Conservation (phyloP, 2,888 invertebrate species). For the Synergus umbraculus region DNA sequence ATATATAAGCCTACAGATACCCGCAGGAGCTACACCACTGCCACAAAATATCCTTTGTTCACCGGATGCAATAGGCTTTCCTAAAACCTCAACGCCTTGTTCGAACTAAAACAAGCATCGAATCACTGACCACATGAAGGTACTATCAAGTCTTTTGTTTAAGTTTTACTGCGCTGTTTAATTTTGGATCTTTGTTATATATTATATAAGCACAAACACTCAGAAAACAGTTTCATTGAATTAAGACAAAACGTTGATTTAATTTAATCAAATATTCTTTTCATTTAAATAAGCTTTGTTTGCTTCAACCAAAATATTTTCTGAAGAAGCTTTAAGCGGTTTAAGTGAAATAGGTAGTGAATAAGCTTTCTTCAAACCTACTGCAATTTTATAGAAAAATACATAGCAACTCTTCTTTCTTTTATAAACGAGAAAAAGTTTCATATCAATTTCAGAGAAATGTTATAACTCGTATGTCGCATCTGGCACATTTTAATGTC, state of each 20-base stretch:
- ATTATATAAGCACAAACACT: not conserved
- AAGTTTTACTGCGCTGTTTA: not conserved
- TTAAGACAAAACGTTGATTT: too few species aligned
- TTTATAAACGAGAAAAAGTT: not conserved
- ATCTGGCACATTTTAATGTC: not conserved
- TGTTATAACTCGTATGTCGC: not conserved
- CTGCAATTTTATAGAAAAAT: too few species aligned
- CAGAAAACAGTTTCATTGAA: too few species aligned
- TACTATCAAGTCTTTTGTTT: not conserved
- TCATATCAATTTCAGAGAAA: not conserved
- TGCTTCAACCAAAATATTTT: too few species aligned
- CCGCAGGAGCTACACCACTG: constrained; percentile 14
- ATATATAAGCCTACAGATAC: not conserved
- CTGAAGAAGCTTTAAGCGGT: too few species aligned
- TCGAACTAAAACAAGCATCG: constrained; percentile 35
- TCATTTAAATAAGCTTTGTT: too few species aligned
- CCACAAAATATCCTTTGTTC: constrained; percentile 29
- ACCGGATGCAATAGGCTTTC: constrained; percentile 34
- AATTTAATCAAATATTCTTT: too few species aligned
- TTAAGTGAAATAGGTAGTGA: too few species aligned
- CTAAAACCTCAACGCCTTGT: not conserved
- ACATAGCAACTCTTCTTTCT: not conserved
- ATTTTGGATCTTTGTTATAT: not conserved
- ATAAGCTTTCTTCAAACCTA: too few species aligned
- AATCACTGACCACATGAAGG: constrained; percentile 25